Percentiles rank a stretch among this genome's conserved stretches.
These are phyloP conservation scores for Achlya flavicornis DNA, from an alignment of 2,888 invertebrate species.

Conservation along the genomic window DNA sequence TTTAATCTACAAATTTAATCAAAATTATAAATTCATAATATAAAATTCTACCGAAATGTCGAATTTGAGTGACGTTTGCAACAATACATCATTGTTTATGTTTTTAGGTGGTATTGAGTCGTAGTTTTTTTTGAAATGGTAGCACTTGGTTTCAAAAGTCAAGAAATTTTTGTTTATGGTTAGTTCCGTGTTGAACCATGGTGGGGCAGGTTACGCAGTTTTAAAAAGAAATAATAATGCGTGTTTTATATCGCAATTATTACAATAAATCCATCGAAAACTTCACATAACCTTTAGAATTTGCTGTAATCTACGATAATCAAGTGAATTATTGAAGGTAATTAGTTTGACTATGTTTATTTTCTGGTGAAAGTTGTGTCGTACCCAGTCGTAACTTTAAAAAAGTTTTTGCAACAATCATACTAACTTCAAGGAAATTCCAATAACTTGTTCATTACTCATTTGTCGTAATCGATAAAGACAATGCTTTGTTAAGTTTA, in stretches of 20 bases:
- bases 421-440: slow-evolving; percentile 7
- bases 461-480: not conserved
- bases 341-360: slow-evolving; percentile 30
- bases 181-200: slow-evolving; percentile 60
- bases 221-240: slow-evolving; percentile 47
- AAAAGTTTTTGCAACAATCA: slow-evolving; percentile 6
- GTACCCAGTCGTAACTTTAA: not conserved
- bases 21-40: not conserved
- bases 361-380: slow-evolving; percentile 65
- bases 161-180: slow-evolving; percentile 22
- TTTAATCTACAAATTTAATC: not conserved
- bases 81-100: not conserved
- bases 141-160: not conserved
- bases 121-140: not conserved
- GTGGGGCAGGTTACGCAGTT: slow-evolving; percentile 51
- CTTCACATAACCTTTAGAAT: slow-evolving; percentile 49
- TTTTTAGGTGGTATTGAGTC: too few species aligned
- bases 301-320: slow-evolving; percentile 48
- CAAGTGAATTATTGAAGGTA: slow-evolving; percentile 59
- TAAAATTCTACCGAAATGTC: not conserved
- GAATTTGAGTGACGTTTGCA: not conserved
- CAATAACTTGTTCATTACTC: not conserved
- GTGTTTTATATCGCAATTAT: slow-evolving; percentile 52
- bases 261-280: slow-evolving; percentile 52
- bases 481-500: not conserved